Base-by-base conservation (phyloP, 1,140 invertebrate genomes). In the Pristionchus pacificus region DNA sequence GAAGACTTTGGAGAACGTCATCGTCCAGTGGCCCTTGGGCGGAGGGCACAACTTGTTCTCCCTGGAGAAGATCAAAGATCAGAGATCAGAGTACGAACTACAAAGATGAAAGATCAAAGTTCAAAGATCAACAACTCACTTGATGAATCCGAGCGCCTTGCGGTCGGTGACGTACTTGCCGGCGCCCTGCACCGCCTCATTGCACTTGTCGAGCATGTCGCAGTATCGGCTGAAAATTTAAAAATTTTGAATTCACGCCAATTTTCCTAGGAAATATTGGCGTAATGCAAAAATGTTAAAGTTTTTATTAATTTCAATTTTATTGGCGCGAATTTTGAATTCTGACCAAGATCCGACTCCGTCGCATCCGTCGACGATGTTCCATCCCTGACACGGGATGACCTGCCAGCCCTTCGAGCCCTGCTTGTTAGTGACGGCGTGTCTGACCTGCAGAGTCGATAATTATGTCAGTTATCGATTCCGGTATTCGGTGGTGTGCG, bases 1-100 rank as follows among this genome's bases (percentile, higher is more conserved):
- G 76, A 83, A 83, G 19, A 83, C 83, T 67, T 83, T 83, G 27
- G 77, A 79, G 79, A 83, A 83, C 24, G 81, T 83, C 81, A 83
- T 83, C 13, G 81, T 83, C 81, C 81, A 83, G 67, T 83, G 81
- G 31, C 80, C 81, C 61, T 82, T 83, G 24, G 81, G 80, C 49
- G 77, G 79, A 57, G 79, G 79, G 58, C 79, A 81, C 13, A 82
- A 69, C 38, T 49, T 49, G 38, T 49, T 49, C 6, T 49, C 38
- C 19, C 38, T 49, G 38, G 6, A 79, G 62, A 55, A 79, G 79
- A 62, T 81, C 77, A 49, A 6, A 10, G 6, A 10, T 49, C 38
- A 49, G 6, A 49, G 19, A 10, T 49, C 38, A 49, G 38, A 49
- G 38, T 10, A 10, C 38, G n/a, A n/a, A n/a, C n/a, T n/a, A n/a